A percentile compares a stretch with the other conserved stretches of the same genome.
Conservation (phyloP, 2,797 vertebrate species). For the Petrocephalus sullivani region DNA sequence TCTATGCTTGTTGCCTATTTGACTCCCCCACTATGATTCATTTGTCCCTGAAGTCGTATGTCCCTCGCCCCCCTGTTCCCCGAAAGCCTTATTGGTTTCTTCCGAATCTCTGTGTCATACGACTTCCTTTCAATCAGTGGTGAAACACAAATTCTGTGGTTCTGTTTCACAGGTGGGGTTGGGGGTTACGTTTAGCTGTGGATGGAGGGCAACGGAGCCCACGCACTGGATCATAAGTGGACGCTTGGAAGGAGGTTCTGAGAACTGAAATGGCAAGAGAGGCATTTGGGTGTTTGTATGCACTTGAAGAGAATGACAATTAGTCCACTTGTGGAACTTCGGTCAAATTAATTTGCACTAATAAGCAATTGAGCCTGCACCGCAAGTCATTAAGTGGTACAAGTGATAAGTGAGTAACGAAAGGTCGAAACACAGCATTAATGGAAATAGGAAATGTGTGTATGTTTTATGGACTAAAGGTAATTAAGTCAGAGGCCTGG, state of each 20-base stretch:
- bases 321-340: background rate
- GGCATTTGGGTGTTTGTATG: background rate
- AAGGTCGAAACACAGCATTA: background rate
- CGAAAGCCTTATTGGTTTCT: background rate
- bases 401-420: background rate
- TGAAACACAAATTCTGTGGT: background rate
- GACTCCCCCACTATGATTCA: background rate
- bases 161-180: background rate
- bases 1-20: background rate
- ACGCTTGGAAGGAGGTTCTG: background rate
- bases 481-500: background rate
- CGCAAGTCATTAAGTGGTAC: background rate
- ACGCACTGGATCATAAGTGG: background rate
- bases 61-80: background rate
- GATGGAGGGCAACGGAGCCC: background rate
- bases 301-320: background rate
- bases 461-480: background rate
- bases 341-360: background rate
- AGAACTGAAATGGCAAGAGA: slow-evolving; percentile 4
- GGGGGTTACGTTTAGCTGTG: too few relatives aligned
- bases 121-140: background rate
- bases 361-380: background rate
- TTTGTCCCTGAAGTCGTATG: background rate
- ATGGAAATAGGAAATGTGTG: background rate
- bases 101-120: background rate